These are phyloP conservation scores for Terebella lapidaria DNA, from an alignment of 2,888 invertebrate genomes.

Conservation along the genomic window DNA sequence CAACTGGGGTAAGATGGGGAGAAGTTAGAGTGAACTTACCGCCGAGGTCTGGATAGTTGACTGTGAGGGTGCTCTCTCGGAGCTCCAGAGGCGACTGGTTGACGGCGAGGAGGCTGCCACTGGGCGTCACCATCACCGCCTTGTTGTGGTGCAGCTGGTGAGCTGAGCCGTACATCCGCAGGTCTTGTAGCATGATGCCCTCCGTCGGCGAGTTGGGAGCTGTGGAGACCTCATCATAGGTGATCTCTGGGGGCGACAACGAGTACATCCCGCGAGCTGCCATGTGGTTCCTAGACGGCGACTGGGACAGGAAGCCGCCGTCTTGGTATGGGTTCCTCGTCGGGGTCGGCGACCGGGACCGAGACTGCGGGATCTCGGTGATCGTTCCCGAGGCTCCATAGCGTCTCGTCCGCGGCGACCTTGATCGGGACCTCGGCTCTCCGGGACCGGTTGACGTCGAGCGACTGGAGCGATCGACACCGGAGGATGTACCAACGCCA, in stretches of 20 bases:
- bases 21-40: too few species aligned
- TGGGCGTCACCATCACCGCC: slow-evolving; percentile 22
- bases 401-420: background rate
- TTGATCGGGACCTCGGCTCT: background rate
- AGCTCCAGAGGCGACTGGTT: slow-evolving; percentile 25
- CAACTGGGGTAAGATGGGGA: too few species aligned
- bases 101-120: slow-evolving; percentile 25
- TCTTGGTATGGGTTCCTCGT: background rate
- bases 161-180: slow-evolving; percentile 2
- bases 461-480: too few species aligned
- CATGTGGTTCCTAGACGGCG: background rate
- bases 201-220: slow-evolving; percentile 12
- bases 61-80: slow-evolving; percentile 23
- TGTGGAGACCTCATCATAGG: slow-evolving; percentile 20
- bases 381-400: slow-evolving; percentile 1
- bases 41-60: slow-evolving; percentile 24
- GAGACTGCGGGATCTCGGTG: background rate
- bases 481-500: too few species aligned
- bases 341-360: slow-evolving; percentile 1
- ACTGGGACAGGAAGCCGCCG: background rate
- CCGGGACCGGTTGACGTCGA: background rate
- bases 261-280: background rate
- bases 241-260: slow-evolving; percentile 20
- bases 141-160: slow-evolving; percentile 8
- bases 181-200: background rate